Evolutionary conservation across 2,888 invertebrate species (phyloP).

Genomic region (Tromatobia lineatoria): DNA sequence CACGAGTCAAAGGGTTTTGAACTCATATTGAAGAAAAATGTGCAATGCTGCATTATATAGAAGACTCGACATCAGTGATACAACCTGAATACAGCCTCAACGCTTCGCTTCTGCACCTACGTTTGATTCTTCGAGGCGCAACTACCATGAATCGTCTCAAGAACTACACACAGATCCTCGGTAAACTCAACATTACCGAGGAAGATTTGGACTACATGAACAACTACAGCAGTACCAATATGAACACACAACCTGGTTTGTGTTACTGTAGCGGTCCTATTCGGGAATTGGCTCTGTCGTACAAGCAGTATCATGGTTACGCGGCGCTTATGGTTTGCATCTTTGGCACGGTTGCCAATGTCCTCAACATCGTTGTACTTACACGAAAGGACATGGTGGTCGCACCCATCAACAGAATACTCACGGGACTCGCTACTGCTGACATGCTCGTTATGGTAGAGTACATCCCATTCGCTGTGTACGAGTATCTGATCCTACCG

Average conservation of each 20-base stretch:
- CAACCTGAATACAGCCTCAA: constrained; percentile 65
- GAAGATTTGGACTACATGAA: constrained; percentile 79
- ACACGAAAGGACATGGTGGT: constrained; percentile 93
- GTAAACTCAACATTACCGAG: constrained; percentile 77
- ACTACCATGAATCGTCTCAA: constrained; percentile 71
- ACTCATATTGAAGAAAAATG: constrained; percentile 25
- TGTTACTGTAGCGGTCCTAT: constrained; percentile 88
- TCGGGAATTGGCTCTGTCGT: constrained; percentile 88
- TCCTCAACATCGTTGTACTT: constrained; percentile 94
- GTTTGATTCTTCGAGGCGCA: constrained; percentile 56
- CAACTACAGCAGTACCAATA: constrained; percentile 70
- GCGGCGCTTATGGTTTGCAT: constrained; percentile 93
- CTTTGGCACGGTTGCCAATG: constrained; percentile 95
- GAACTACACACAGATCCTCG: constrained; percentile 76
- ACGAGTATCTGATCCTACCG: constrained; percentile 89
- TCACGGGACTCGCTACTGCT: constrained; percentile 94
- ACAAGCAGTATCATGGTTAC: constrained; percentile 93
- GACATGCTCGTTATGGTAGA: constrained; percentile 97
- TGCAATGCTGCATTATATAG: constrained; percentile 69
- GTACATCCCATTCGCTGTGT: constrained; percentile 91
- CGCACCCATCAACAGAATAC: constrained; percentile 94
- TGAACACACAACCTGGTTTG: constrained; percentile 37
- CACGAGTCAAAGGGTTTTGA: neutral
- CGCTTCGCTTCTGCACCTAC: constrained; percentile 67
- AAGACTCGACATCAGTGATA: constrained; percentile 27